Base-by-base conservation (phyloP, 1,140 invertebrate genomes). In the Caenorhabditis remanei region DNA sequence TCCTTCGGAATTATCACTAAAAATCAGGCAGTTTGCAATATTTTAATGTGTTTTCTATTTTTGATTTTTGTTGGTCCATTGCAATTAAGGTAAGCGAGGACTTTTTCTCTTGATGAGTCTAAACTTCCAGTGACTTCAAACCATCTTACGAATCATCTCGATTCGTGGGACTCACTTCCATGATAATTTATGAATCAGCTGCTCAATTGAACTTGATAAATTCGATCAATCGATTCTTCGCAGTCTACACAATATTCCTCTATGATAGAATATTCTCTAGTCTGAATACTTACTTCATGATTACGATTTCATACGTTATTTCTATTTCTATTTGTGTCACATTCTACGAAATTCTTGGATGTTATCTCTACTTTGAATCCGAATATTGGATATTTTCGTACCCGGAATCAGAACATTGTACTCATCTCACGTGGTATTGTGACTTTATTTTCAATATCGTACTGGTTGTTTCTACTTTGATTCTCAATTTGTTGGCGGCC, bases 1-100 rank as follows among this genome's bases (percentile, higher is more conserved):
- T 75, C 67, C 3, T 75, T 75, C 46, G 67, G 67, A n/a, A 46
- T 75, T n/a, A 75, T 75, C 43, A 75, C 67, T n/a, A 75, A 75
- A 46, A 75, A 48, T 46, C 67, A 75, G 19, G 43, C 67, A 13
- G 43, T 75, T 19, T 75, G 67, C 19, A 75, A 75, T 19, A 75
- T 75, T 48, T 16, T 75, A 5, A 75, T 75, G 67, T 75, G 67
- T 48, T 5, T 75, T 46, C 4, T 75, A 9, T 75, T 75, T n/a
- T 13, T 75, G 6, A 75, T 75, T 75, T 75, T 75, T 48, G 67
- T 46, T 75, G 67, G 67, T 19, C 67, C 67, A 43, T 19, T 75
- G 14, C 67, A 75, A 43, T 46, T 75, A 5, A 75, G 13, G 67
- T 75, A 6, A 75, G 67, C n/a, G 9, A 13, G 8, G 21, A n/a